These are phyloP conservation scores for Rhipidura dahli DNA, from an alignment of 2,113 vertebrate species.

Conservation along the genomic window DNA sequence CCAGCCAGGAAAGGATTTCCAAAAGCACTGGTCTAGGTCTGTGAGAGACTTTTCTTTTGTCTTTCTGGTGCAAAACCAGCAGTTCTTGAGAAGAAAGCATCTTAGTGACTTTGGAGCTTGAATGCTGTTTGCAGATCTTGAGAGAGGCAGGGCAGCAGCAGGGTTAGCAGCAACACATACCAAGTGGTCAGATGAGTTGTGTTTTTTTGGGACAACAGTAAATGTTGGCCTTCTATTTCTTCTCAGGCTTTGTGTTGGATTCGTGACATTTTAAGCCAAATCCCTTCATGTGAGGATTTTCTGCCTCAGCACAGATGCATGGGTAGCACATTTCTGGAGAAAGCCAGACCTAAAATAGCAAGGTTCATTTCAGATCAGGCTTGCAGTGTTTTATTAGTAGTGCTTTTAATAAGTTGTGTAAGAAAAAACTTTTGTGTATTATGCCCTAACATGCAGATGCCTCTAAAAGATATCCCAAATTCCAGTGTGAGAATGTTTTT, in stretches of 20 bases:
- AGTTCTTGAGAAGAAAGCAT: background rate
- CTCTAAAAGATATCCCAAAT: background rate
- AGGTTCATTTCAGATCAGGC: constrained; percentile 19
- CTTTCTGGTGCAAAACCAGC: background rate
- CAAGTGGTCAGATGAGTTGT: background rate
- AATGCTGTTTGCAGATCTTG: background rate
- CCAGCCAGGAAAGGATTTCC: background rate
- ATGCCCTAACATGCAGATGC: background rate
- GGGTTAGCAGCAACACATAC: background rate
- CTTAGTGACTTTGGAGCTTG: background rate
- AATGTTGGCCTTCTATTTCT: background rate
- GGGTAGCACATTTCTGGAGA: background rate
- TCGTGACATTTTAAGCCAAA: constrained; percentile 1
- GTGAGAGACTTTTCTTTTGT: background rate
- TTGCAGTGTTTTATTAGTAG: background rate
- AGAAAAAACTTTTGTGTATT: constrained; percentile 43
- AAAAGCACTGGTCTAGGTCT: background rate
- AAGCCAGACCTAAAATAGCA: constrained; percentile 32
- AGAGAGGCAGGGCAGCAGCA: background rate
- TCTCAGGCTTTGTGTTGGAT: background rate
- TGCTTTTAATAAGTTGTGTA: constrained; percentile 27
- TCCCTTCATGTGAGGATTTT: constrained; percentile 33
- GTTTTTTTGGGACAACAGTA: background rate
- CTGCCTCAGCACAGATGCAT: background rate
- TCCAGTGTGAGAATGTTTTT: background rate